Evolutionary conservation across 1,140 invertebrate genomes (phyloP), one percentile per base, ranked within the genome.

Genomic region (Eulimnadia texana): DNA sequence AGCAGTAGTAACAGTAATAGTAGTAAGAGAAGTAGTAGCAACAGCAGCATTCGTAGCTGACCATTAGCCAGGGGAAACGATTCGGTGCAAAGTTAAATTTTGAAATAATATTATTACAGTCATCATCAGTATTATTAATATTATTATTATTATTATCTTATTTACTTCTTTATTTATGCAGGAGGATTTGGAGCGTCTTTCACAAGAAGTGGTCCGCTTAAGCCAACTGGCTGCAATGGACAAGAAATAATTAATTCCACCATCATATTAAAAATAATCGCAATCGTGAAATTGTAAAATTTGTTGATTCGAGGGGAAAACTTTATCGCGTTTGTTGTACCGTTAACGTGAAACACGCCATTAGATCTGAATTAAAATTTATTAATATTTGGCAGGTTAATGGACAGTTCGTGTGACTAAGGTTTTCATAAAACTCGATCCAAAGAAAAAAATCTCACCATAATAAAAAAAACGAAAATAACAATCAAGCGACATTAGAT

Each of bases 181-280:
- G 22, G 62, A 73, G 69, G 71, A 76, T 67, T 66, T 76, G 33
- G 72, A 76, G 50, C 66, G 67, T 24, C 68, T 76, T 64, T 75
- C 74, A 16, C 66, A 72, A 53, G 72, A 76, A 66, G 66, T 76
- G 6, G 70, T 73, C 2, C 63, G 71, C 28, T 64, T 73, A 2
- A 59, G 62, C 20, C 55, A 57, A 20, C 27, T 57, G 2, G 28
- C 29, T 11, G 55, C 24, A 20, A 27, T 24, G 53, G 28, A 1
- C 16, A 55, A 55, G 13, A 24, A 42, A 42, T 42, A 16, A 42
- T 9, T 42, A 16, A 9, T 9, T 16, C 16, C 33, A 9, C 6
- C 33, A 9, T 6, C 16, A 9, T 42, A 16, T 42, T 42, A 42
- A 42, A 42, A 42, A n/a, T n/a, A n/a, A n/a, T n/a, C n/a, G n/a